A percentile compares a stretch with the other conserved stretches of the same genome.
These are phyloP conservation scores for Gobiocypris rarus DNA, from an alignment of 2,113 vertebrate species.

Conservation along the genomic window DNA sequence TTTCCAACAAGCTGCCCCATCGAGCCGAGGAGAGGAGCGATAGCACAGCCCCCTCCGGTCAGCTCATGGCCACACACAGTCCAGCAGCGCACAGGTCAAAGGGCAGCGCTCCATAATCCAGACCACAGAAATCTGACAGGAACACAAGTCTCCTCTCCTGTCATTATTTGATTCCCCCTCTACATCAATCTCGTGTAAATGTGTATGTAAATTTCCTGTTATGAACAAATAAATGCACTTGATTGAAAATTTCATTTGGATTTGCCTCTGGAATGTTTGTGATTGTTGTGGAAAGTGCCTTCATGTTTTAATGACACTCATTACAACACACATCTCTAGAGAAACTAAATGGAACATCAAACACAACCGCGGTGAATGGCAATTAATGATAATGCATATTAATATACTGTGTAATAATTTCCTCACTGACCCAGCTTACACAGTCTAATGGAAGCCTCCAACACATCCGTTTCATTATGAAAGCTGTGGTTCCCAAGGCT, in stretches of 20 bases:
- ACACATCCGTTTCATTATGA: background rate
- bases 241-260: slow-evolving; percentile 59
- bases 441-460: background rate
- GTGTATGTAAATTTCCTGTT: slow-evolving; percentile 66
- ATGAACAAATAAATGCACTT: slow-evolving; percentile 70
- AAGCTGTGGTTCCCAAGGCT: background rate
- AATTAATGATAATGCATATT: slow-evolving; percentile 27
- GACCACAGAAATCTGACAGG: background rate
- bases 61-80: background rate
- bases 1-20: slow-evolving; percentile 3
- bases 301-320: background rate
- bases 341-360: background rate
- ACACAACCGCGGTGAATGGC: background rate
- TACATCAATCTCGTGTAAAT: slow-evolving; percentile 56
- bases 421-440: background rate
- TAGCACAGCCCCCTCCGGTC: background rate
- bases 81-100: too few relatives aligned
- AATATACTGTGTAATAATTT: slow-evolving; percentile 5
- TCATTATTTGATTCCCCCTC: background rate
- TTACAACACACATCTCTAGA: slow-evolving; percentile 1
- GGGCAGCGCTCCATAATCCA: too few relatives aligned
- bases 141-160: background rate
- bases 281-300: background rate
- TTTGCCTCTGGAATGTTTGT: background rate
- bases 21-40: slow-evolving; percentile 1